These are phyloP conservation scores for Acanthurus leucopareius DNA, from an alignment of 2,797 vertebrate genomes.

Conservation along the genomic window DNA sequence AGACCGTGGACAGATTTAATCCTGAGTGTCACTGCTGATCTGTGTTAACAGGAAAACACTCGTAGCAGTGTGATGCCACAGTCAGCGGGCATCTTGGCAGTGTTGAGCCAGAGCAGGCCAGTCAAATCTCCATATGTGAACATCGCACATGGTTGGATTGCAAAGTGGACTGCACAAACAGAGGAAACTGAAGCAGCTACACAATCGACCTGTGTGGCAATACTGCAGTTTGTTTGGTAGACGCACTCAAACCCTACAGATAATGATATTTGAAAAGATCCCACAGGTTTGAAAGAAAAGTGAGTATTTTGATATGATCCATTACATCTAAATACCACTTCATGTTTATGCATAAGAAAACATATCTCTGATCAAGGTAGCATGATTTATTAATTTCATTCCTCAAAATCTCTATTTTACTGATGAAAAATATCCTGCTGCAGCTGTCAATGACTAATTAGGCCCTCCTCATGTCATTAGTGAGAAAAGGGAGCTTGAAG, in stretches of 20 bases:
- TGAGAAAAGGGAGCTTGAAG: constrained; percentile 72
- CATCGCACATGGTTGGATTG: constrained; percentile 9
- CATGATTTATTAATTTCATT: constrained; percentile 60
- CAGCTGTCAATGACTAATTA: constrained; percentile 79
- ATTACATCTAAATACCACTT: constrained; percentile 18
- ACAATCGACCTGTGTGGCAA: constrained; percentile 4
- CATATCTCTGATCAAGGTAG: constrained; percentile 34
- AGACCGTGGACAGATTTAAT: constrained; percentile 61
- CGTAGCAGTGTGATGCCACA: constrained; percentile 46
- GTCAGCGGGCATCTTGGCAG: constrained; percentile 39
- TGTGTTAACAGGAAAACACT: constrained; percentile 61
- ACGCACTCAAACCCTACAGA: background rate
- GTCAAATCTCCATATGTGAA: constrained; percentile 45
- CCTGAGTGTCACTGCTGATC: constrained; percentile 67
- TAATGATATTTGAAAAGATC: constrained; percentile 14
- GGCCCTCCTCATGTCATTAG: constrained; percentile 76
- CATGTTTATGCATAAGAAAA: constrained; percentile 12
- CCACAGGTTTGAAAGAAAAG: background rate
- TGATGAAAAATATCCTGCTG: constrained; percentile 78
- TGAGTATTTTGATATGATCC: constrained; percentile 16
- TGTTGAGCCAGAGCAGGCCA: constrained; percentile 14
- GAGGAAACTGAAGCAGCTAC: constrained; percentile 17
- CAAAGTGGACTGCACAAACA: constrained; percentile 18
- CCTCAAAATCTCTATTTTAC: constrained; percentile 60
- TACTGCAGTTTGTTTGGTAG: background rate